Evolutionary conservation across 1,140 invertebrate genomes (phyloP), one percentile per base, ranked within the genome.

Genomic region (Psix sp.): DNA sequence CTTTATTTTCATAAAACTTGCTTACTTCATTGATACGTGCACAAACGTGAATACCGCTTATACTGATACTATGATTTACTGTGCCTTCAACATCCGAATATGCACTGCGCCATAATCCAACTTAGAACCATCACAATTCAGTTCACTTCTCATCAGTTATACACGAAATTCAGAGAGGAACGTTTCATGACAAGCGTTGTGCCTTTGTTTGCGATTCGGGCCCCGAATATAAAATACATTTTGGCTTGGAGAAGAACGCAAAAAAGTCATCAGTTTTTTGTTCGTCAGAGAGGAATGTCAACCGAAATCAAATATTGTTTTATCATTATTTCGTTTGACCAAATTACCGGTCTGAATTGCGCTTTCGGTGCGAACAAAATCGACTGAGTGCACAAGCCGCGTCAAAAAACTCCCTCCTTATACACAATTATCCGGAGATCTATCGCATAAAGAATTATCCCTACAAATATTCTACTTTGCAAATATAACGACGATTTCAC

Each of bases 111-210:
- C 71, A 31, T 74, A 54, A 62, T 62, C 62, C 62, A 66, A 66
- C 71, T 74, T 68, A 67, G 51, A 67, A 68, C 71, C 71, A 74
- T 74, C 63, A 68, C 71, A 74, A 68, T 74, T 74, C 63, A 74
- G 63, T 74, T 74, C 63, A 51, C 10, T 66, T 66, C 35, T 24
- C 21, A 7, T 26, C 60, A 66, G 56, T 73, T 73, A 72, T 51
- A 74, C 33, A 56, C 33, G 38, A 65, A 73, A 60, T 65, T 72
- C 46, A 59, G 26, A 18, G 59, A 71, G 49, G 21, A 43, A 43
- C 11, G 9, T 57, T 59, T 59, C 9, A 26, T 29, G 15, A 48
- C 49, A 7, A 20, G 15, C 11, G 2, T 39, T 16, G 31, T 13
- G 26, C 15, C 48, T 45, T 52, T 17, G 24, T 11, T 6, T 13